A percentile compares a stretch with the other conserved stretches of the same genome.
Conservation (phyloP, 2,888 invertebrate species). For the Tineola bisselliella region DNA sequence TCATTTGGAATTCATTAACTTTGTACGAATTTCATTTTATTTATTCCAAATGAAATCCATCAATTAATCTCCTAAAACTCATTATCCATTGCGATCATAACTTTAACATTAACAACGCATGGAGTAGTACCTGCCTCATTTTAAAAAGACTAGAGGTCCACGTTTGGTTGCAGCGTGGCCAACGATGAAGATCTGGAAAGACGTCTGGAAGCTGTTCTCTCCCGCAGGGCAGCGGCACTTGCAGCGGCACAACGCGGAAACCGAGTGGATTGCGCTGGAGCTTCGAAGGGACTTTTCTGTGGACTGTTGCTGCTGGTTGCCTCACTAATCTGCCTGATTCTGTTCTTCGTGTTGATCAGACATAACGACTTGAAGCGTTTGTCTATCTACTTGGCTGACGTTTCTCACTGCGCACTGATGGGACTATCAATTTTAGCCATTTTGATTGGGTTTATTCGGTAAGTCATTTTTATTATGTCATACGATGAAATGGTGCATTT, state of each 20-base stretch:
- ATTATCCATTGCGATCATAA: not conserved
- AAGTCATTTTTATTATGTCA: slow-evolving; percentile 27
- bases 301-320: slow-evolving; percentile 89
- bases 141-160: slow-evolving; percentile 25
- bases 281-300: slow-evolving; percentile 92
- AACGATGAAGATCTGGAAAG: slow-evolving; percentile 87
- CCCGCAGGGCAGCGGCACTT: slow-evolving; percentile 85
- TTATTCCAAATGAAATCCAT: not conserved
- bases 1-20: no score
- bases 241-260: slow-evolving; percentile 85
- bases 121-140: not conserved
- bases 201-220: slow-evolving; percentile 87
- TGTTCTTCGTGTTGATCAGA: slow-evolving; percentile 94
- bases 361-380: slow-evolving; percentile 83
- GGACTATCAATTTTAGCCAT: slow-evolving; percentile 88
- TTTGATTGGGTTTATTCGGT: slow-evolving; percentile 90
- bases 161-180: slow-evolving; percentile 66
- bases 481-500: slow-evolving; percentile 9
- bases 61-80: not conserved
- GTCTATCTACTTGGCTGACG: slow-evolving; percentile 91
- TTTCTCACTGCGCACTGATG: slow-evolving; percentile 90
- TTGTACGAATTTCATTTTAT: no score
- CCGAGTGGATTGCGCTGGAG: slow-evolving; percentile 93
- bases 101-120: not conserved
- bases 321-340: slow-evolving; percentile 90